Conservation (phyloP, 1,140 invertebrate species). For the Cotesia chilonis region DNA sequence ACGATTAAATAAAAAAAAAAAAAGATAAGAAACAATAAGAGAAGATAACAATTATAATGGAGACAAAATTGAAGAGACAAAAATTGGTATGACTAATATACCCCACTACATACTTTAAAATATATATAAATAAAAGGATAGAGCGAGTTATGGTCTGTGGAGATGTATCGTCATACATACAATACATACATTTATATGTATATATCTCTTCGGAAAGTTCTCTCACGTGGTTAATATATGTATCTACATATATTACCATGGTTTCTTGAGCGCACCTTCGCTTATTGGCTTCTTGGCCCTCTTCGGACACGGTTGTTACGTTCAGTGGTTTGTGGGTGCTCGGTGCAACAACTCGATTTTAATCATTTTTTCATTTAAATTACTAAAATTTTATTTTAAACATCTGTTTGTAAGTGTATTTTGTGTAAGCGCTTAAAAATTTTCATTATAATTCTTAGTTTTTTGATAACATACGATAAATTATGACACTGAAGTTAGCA, state of each 20-base stretch:
- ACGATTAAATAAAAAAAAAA: no score
- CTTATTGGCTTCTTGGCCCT: constrained; percentile 36
- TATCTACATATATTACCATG: constrained; percentile 55
- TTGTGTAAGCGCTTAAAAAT: neutral
- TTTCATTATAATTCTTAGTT: neutral
- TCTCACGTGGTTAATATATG: constrained; percentile 54
- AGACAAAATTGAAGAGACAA: no score
- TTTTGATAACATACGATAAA: no score
- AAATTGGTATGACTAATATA: no score
- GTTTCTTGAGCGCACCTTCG: constrained; percentile 51
- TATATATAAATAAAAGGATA: no score
- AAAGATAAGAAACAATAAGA: no score
- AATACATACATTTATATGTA: constrained; percentile 22
- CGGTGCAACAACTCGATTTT: constrained; percentile 46
- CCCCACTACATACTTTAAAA: no score
- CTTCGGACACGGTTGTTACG: constrained; percentile 42
- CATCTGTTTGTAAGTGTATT: neutral
- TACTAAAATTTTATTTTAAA: neutral
- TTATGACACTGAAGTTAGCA: no score
- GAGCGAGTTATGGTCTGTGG: no score
- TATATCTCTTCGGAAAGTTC: constrained; percentile 49
- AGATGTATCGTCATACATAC: constrained; percentile 33
- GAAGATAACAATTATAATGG: no score
- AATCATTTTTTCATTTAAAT: neutral
- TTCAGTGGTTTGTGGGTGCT: constrained; percentile 58